phyloP scores from a whole-genome alignment of 2,888 invertebrate genomes.

The Empis stercorea region DNA sequence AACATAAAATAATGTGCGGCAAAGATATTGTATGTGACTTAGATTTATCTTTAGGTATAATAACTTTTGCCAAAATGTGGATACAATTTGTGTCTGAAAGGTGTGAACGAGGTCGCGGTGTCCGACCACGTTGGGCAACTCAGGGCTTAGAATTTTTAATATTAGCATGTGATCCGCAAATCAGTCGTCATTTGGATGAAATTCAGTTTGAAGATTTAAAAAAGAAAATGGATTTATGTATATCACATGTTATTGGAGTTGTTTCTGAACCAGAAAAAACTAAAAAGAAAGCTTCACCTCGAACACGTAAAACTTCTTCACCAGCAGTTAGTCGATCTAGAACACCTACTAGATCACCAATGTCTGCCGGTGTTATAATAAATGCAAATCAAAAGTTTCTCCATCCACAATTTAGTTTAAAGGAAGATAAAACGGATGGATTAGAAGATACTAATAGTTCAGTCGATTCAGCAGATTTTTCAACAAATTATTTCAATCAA shows the following conservation, averaged over 20 bases:
- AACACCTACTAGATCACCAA: constrained; percentile 35
- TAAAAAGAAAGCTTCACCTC: constrained; percentile 33
- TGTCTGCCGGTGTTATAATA: constrained; percentile 33
- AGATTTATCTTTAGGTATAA: constrained; percentile 45
- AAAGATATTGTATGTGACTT: constrained; percentile 30
- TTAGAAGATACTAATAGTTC: constrained; percentile 17
- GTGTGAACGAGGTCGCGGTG: constrained; percentile 71
- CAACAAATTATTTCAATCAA: constrained; percentile 8
- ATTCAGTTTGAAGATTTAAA: constrained; percentile 69
- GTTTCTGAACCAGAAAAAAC: constrained; percentile 38
- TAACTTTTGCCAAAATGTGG: constrained; percentile 69
- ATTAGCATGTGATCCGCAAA: constrained; percentile 70
- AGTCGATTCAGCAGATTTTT: constrained; percentile 25
- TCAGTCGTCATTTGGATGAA: constrained; percentile 63
- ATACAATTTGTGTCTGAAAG: constrained; percentile 76
- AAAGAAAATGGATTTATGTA: constrained; percentile 67
- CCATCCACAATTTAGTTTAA: constrained; percentile 34
- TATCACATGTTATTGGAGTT: constrained; percentile 72
- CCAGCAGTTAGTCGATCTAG: constrained; percentile 32
- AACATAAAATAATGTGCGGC: constrained; percentile 33
- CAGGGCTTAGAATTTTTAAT: constrained; percentile 81
- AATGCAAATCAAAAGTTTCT: constrained; percentile 29
- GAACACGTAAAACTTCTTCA: constrained; percentile 33
- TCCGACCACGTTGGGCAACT: constrained; percentile 75
- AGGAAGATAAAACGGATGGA: constrained; percentile 23